Evolutionary conservation across 2,797 vertebrate species (phyloP).

Genomic region (Bothrops alternatus): DNA sequence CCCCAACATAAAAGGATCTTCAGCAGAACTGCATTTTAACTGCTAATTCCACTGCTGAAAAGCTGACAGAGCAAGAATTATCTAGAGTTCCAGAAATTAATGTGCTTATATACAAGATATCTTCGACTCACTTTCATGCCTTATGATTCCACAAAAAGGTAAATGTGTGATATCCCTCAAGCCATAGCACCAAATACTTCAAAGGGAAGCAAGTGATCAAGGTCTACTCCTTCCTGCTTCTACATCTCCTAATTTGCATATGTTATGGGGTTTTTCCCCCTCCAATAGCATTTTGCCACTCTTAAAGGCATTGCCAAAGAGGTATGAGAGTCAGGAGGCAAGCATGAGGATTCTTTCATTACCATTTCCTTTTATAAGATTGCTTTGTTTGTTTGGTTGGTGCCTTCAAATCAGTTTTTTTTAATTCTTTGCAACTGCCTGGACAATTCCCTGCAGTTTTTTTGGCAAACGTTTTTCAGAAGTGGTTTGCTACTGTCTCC

Average conservation of each 20-base stretch:
- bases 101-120: slow-evolving; percentile 56
- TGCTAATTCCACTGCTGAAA: slow-evolving; percentile 53
- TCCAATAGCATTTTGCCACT: background rate
- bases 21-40: slow-evolving; percentile 34
- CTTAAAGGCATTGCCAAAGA: background rate
- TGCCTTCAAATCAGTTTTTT: background rate
- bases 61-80: slow-evolving; percentile 51
- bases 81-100: slow-evolving; percentile 53
- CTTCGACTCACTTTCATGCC: slow-evolving; percentile 63
- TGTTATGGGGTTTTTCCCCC: background rate
- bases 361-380: background rate
- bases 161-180: slow-evolving; percentile 17
- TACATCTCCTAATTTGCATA: background rate
- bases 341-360: background rate
- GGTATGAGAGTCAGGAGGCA: background rate
- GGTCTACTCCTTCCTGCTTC: background rate
- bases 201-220: slow-evolving; percentile 35
- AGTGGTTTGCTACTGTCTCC: background rate
- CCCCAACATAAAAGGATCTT: slow-evolving; percentile 35
- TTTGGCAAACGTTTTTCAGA: background rate
- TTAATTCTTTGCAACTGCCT: background rate
- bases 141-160: slow-evolving; percentile 43
- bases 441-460: background rate
- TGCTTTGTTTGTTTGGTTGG: background rate
- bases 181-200: slow-evolving; percentile 47